phyloP scores from a whole-genome alignment of 2,888 invertebrate genomes.

The Acanthococcus lagerstroemiae region DNA sequence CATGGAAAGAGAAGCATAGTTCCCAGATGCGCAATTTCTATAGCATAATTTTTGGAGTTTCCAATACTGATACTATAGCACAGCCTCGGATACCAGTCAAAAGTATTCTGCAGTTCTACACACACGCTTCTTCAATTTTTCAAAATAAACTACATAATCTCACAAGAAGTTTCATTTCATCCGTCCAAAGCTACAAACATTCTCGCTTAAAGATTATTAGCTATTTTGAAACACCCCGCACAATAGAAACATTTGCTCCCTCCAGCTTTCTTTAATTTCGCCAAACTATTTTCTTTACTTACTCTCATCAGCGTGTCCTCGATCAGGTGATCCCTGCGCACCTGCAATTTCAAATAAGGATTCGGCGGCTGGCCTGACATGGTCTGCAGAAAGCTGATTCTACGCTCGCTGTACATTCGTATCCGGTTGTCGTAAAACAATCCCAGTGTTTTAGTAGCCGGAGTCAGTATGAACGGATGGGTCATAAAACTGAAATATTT shows the following conservation, averaged over 20 bases:
- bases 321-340: constrained; percentile 71
- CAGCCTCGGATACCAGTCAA: too few relatives aligned
- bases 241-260: neutral
- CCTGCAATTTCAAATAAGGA: constrained; percentile 72
- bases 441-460: constrained; percentile 82
- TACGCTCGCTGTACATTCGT: constrained; percentile 84
- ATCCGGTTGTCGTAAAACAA: constrained; percentile 90
- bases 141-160: too few relatives aligned
- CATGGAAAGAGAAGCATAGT: too few relatives aligned
- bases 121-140: too few relatives aligned
- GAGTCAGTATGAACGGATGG: constrained; percentile 81
- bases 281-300: constrained; percentile 41
- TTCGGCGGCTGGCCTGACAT: constrained; percentile 71
- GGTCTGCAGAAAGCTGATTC: constrained; percentile 73
- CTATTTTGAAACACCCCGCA: neutral
- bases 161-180: too few relatives aligned
- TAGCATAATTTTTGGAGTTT: neutral
- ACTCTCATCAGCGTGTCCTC: constrained; percentile 87
- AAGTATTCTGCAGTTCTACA: too few relatives aligned
- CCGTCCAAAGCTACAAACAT: too few relatives aligned
- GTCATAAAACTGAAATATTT: constrained; percentile 72
- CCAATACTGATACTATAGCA: too few relatives aligned
- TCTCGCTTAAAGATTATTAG: too few relatives aligned
- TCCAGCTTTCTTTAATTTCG: too few relatives aligned
- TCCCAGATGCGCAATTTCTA: neutral